phyloP scores from a whole-genome alignment of 2,888 invertebrate genomes.

The Scaptomyza cyrtandrae region DNA sequence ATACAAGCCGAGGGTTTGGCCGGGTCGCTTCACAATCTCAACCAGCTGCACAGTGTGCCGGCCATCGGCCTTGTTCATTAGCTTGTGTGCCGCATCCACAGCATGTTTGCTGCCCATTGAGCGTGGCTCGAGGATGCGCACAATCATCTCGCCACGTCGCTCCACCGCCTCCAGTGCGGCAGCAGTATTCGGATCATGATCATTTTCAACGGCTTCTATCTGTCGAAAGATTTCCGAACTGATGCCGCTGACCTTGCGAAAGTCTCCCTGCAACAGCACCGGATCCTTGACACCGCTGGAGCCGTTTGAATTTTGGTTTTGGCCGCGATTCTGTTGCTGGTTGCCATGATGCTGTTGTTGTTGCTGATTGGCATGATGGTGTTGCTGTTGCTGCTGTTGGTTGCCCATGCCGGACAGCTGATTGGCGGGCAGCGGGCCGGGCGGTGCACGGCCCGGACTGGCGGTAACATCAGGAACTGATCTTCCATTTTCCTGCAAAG shows the following conservation, averaged over 20 bases:
- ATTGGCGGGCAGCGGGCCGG: slow-evolving; percentile 87
- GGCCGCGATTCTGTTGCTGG: slow-evolving; percentile 83
- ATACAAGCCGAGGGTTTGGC: slow-evolving; percentile 98
- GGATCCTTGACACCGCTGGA: slow-evolving; percentile 86
- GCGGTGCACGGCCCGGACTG: slow-evolving; percentile 93
- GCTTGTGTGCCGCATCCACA: slow-evolving; percentile 94
- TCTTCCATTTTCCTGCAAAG: slow-evolving; percentile 93
- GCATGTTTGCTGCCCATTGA: slow-evolving; percentile 95
- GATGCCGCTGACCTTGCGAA: slow-evolving; percentile 97
- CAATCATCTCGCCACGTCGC: slow-evolving; percentile 97
- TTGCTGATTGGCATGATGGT: slow-evolving; percentile 84
- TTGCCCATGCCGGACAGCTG: slow-evolving; percentile 85
- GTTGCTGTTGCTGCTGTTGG: slow-evolving; percentile 80
- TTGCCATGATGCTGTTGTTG: slow-evolving; percentile 82
- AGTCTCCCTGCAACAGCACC: slow-evolving; percentile 95
- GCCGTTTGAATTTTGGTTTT: slow-evolving; percentile 57
- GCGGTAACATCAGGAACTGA: slow-evolving; percentile 96
- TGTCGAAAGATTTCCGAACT: slow-evolving; percentile 98
- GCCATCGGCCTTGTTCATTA: slow-evolving; percentile 87
- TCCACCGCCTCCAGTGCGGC: slow-evolving; percentile 97
- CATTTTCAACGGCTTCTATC: slow-evolving; percentile 98
- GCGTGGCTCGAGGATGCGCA: slow-evolving; percentile 94
- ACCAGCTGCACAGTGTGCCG: slow-evolving; percentile 94
- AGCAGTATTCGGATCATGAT: slow-evolving; percentile 96
- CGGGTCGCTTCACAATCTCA: slow-evolving; percentile 99